phyloP scores from a whole-genome alignment of 2,797 vertebrate genomes.

The Tangara arthus region DNA sequence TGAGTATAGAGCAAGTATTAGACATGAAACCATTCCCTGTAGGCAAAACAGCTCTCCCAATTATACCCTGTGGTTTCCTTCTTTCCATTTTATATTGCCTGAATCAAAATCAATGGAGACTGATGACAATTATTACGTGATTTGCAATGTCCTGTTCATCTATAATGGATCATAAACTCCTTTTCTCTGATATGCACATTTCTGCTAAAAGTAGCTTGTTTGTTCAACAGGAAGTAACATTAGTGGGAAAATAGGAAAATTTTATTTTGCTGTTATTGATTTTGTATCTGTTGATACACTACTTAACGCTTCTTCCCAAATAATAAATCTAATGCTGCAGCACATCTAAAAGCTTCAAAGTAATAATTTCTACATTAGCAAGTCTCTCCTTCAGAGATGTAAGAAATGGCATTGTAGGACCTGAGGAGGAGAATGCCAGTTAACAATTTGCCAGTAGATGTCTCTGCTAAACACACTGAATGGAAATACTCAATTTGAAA shows the following conservation, averaged over 20 bases:
- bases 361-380: background rate
- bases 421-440: background rate
- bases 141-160: background rate
- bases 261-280: background rate
- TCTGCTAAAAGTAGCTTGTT: background rate
- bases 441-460: slow-evolving; percentile 41
- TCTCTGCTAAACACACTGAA: slow-evolving; percentile 47
- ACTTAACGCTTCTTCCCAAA: background rate
- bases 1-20: background rate
- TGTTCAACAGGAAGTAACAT: background rate
- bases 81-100: background rate
- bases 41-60: background rate
- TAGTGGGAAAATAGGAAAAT: background rate
- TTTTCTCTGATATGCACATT: background rate
- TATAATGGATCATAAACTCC: background rate
- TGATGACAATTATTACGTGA: rapidly evolving
- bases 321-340: background rate
- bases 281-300: background rate
- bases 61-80: background rate
- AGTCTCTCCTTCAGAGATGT: background rate
- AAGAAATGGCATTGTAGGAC: background rate
- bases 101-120: background rate
- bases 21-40: background rate
- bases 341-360: background rate
- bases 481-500: background rate